phyloP scores from a whole-genome alignment of 2,113 vertebrate species.

The Colaptes auratus region DNA sequence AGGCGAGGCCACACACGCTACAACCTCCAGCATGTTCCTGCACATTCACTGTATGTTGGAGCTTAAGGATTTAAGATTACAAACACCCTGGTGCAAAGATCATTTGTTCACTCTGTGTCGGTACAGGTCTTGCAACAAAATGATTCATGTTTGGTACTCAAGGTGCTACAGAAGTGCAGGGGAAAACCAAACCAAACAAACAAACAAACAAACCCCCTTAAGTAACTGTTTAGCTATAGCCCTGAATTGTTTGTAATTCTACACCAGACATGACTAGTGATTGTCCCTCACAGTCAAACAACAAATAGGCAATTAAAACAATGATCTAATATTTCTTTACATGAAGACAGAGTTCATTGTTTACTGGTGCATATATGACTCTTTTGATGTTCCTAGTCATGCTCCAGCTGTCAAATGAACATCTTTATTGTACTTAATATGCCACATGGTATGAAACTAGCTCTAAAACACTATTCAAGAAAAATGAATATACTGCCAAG shows the following conservation, averaged over 20 bases:
- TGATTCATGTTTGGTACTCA: not conserved
- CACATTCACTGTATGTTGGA: not conserved
- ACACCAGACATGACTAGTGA: slow-evolving; percentile 11
- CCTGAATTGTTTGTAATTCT: not conserved
- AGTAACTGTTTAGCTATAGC: not conserved
- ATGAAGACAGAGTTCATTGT: slow-evolving; percentile 44
- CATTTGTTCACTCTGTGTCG: not conserved
- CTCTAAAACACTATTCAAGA: slow-evolving; percentile 52
- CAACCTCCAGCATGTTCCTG: not conserved
- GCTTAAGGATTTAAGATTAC: not conserved
- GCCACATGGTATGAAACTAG: slow-evolving; percentile 66
- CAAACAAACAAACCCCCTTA: too few relatives aligned
- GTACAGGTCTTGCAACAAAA: not conserved
- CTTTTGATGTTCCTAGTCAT: slow-evolving; percentile 64
- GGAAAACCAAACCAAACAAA: too few relatives aligned
- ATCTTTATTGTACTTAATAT: slow-evolving; percentile 71
- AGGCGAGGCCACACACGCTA: not conserved
- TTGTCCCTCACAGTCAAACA: slow-evolving; percentile 34
- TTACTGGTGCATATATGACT: slow-evolving; percentile 40
- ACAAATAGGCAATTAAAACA: slow-evolving; percentile 55
- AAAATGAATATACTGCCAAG: slow-evolving; percentile 51
- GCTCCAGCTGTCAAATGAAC: slow-evolving; percentile 74
- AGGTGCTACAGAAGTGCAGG: not conserved
- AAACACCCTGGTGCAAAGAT: not conserved
- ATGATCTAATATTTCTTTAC: slow-evolving; percentile 50